These are phyloP conservation scores for Orussus abietinus DNA, from an alignment of 1,140 invertebrate species.

Conservation along the genomic window DNA sequence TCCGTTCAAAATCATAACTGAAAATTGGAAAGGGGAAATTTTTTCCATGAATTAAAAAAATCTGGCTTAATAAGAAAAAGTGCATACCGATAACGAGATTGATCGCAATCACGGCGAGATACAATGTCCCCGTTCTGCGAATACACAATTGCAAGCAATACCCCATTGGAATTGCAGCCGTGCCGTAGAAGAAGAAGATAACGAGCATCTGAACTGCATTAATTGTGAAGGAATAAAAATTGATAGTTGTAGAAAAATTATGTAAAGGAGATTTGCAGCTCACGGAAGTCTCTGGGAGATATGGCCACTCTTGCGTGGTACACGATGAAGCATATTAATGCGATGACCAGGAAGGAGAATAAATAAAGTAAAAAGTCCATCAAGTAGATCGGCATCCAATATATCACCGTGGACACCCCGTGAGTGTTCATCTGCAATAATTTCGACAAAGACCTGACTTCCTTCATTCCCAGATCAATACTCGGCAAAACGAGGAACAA, in stretches of 20 bases:
- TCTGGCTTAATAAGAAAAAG: not conserved
- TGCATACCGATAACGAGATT: conserved; percentile 17
- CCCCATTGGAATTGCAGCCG: conserved; percentile 17
- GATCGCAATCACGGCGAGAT: conserved; percentile 17
- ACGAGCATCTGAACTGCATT: conserved; percentile 16
- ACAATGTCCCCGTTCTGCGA: conserved; percentile 15
- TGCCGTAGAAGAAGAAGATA: conserved; percentile 22
- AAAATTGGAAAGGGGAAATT: conserved; percentile 6
- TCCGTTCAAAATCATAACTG: conserved; percentile 21
- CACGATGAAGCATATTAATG: not conserved
- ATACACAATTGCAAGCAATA: conserved; percentile 25
- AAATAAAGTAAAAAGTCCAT: conserved; percentile 22
- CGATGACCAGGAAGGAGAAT: conserved; percentile 6
- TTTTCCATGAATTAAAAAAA: not conserved
- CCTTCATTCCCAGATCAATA: conserved; percentile 21
- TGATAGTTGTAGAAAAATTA: too few relatives aligned
- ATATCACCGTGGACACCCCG: conserved; percentile 17
- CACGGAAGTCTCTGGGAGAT: too few relatives aligned
- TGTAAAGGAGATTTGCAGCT: too few relatives aligned
- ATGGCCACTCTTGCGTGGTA: conserved; percentile 2
- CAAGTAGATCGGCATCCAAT: conserved; percentile 25
- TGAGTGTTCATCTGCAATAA: conserved; percentile 22
- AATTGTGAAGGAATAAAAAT: too few relatives aligned
- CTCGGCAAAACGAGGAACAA: conserved; percentile 24
- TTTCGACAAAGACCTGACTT: conserved; percentile 19